phyloP scores from a whole-genome alignment of 2,797 vertebrate genomes.

The Octomys mimax region DNA sequence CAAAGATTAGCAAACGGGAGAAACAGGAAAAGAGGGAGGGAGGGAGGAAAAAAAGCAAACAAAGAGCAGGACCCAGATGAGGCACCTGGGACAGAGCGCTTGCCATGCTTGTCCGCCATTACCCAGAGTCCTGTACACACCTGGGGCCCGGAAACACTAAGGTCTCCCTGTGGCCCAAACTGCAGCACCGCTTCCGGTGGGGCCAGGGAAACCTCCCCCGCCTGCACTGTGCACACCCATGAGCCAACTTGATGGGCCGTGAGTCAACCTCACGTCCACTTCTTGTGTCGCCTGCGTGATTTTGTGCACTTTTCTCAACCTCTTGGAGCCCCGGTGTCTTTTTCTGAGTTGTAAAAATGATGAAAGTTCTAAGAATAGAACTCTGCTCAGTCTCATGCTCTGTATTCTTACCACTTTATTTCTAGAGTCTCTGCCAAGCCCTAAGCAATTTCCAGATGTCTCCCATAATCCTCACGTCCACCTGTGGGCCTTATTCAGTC shows the following conservation, averaged over 20 bases:
- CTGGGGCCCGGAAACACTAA: neutral
- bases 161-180: neutral
- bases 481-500: neutral
- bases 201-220: neutral
- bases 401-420: neutral
- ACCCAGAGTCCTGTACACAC: too few species aligned
- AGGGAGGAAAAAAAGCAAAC: neutral
- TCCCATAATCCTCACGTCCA: neutral
- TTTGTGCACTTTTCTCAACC: neutral
- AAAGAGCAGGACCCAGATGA: neutral
- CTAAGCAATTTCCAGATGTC: neutral
- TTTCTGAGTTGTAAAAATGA: neutral
- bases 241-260: neutral
- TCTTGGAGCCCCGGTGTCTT: neutral
- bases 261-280: neutral
- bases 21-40: neutral
- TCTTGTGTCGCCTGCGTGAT: neutral
- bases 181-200: neutral
- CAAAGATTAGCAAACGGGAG: conserved; percentile 5
- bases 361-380: neutral
- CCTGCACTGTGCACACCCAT: neutral
- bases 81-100: rapidly evolving
- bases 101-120: neutral
- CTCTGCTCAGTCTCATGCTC: neutral
- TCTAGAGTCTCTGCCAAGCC: neutral